These are phyloP conservation scores for Enteromius afrohamiltoni DNA, from an alignment of 2,797 vertebrate species.

Conservation along the genomic window DNA sequence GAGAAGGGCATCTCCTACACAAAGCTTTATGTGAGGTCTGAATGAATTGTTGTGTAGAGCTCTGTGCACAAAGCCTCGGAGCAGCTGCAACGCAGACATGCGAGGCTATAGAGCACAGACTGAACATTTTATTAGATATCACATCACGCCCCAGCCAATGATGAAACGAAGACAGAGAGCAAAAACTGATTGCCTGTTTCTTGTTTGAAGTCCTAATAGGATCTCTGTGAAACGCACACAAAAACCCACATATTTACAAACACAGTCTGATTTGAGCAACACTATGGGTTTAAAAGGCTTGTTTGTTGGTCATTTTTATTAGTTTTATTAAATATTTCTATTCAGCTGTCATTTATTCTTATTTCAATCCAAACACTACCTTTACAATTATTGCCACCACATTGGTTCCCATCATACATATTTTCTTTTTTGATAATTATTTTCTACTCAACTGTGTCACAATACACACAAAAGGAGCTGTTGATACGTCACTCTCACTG, in stretches of 20 bases:
- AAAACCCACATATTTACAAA: neutral
- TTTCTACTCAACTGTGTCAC: neutral
- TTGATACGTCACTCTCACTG: neutral
- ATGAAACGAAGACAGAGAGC: slow-evolving; percentile 39
- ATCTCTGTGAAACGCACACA: slow-evolving; percentile 25
- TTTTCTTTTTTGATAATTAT: neutral
- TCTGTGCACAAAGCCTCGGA: neutral
- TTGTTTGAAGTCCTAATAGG: slow-evolving; percentile 33
- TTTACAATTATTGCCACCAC: neutral
- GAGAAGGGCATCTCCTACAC: slow-evolving; percentile 20
- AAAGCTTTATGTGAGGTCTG: slow-evolving; percentile 11
- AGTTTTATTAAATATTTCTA: neutral
- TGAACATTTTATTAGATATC: slow-evolving; percentile 42
- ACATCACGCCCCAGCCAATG: slow-evolving; percentile 20
- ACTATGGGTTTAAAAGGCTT: neutral
- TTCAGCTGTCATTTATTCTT: neutral
- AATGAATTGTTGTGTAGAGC: slow-evolving; percentile 16
- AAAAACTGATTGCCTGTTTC: slow-evolving; percentile 39
- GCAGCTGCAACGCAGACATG: slow-evolving; percentile 32
- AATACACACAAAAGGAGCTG: neutral
- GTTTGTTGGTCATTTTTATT: neutral
- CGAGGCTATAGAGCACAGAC: slow-evolving; percentile 23
- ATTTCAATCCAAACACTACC: neutral
- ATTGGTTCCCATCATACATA: neutral
- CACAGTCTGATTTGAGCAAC: neutral